Evolutionary conservation across 2,113 vertebrate species (phyloP).

Genomic region (Charina bottae): DNA sequence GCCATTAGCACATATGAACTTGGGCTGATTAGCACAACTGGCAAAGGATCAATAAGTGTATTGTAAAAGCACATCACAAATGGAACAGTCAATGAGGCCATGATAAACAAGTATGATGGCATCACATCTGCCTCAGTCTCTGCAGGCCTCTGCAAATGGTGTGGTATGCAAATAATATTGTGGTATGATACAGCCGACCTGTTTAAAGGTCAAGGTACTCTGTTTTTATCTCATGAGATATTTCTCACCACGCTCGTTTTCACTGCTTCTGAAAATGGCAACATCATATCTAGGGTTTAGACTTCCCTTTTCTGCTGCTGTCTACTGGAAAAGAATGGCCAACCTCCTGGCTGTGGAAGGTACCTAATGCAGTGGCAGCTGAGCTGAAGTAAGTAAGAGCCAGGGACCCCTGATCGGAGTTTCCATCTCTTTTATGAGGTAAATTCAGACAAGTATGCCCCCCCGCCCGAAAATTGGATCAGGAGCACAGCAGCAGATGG

Average conservation of each 20-base stretch:
- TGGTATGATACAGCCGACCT: not conserved
- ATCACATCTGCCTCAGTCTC: not conserved
- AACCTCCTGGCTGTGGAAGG: not conserved
- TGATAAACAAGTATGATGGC: not conserved
- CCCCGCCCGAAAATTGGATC: not conserved
- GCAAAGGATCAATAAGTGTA: not conserved
- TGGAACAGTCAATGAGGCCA: not conserved
- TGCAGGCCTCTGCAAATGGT: not conserved
- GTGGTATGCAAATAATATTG: not conserved
- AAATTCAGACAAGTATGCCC: not conserved
- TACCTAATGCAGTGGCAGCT: not conserved
- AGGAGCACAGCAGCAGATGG: not conserved
- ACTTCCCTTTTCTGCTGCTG: slow-evolving; percentile 17
- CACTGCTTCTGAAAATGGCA: not conserved
- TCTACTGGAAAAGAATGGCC: not conserved
- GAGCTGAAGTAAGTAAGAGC: not conserved
- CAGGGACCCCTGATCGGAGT: not conserved
- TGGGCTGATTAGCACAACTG: not conserved
- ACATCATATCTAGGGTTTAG: not conserved
- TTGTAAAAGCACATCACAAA: not conserved
- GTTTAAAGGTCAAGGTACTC: not conserved
- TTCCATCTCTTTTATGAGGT: not conserved
- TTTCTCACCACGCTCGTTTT: not conserved
- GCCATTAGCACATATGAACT: not conserved
- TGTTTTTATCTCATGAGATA: not conserved